These are phyloP conservation scores for Norana najaformis DNA, from an alignment of 2,888 invertebrate species.

Conservation along the genomic window DNA sequence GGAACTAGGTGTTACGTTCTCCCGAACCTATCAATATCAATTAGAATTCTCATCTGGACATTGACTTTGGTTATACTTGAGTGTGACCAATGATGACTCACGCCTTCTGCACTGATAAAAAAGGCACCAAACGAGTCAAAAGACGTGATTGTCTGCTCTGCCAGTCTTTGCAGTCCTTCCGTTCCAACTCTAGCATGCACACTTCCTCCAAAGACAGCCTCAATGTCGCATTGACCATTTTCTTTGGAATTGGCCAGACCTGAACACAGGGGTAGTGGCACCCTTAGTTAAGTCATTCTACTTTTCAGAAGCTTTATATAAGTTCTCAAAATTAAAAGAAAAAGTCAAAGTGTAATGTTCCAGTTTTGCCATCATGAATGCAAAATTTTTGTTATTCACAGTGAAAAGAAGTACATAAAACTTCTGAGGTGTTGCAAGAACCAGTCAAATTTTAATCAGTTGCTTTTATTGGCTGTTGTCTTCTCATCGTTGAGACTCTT, in stretches of 20 bases:
- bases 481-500: slow-evolving; percentile 23
- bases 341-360: background rate
- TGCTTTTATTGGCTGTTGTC: slow-evolving; percentile 28
- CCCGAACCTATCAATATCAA: background rate
- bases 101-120: no score
- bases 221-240: no score
- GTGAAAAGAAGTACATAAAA: background rate
- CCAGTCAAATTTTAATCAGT: background rate
- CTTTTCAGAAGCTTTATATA: background rate
- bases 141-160: no score
- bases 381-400: background rate
- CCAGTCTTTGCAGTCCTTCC: no score
- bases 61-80: background rate
- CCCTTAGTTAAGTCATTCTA: no score
- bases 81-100: no score
- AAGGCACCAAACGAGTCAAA: no score
- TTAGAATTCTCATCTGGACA: background rate
- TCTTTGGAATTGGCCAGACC: no score
- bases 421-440: background rate
- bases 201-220: no score
- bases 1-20: background rate
- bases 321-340: background rate
- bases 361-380: background rate
- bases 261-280: no score
- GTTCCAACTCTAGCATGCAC: no score